Percentiles rank a stretch among this genome's conserved stretches.
Conservation (phyloP, 2,888 invertebrate species). For the Ichneumoninae sp. region DNA sequence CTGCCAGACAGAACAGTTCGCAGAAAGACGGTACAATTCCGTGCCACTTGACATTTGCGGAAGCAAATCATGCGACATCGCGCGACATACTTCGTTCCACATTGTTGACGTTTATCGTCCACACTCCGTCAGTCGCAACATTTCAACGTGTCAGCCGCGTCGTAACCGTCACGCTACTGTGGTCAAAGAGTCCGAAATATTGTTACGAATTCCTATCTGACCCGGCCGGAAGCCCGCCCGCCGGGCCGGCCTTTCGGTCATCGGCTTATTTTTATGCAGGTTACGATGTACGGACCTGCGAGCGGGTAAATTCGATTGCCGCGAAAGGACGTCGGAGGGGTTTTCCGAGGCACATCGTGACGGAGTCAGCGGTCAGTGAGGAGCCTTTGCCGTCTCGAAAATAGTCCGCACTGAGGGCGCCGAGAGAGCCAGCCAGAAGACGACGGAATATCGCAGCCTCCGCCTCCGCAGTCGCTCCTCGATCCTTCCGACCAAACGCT, state of each 20-base stretch:
- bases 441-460: slow-evolving; percentile 4
- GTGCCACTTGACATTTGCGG: too few species aligned
- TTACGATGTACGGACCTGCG: slow-evolving; percentile 40
- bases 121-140: too few species aligned
- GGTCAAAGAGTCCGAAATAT: not conserved
- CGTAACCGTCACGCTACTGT: not conserved
- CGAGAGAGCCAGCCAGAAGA: not conserved
- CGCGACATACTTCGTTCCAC: too few species aligned
- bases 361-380: slow-evolving; percentile 37
- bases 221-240: not conserved
- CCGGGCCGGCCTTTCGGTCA: not conserved
- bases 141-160: too few species aligned
- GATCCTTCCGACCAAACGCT: slow-evolving; percentile 73
- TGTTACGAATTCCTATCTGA: not conserved
- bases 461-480: not conserved
- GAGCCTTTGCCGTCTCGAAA: not conserved
- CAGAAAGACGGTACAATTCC: too few species aligned
- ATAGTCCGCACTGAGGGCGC: not conserved
- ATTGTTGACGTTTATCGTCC: too few species aligned
- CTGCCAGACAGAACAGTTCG: too few species aligned
- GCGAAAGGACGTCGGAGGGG: slow-evolving; percentile 39
- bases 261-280: slow-evolving; percentile 51
- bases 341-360: slow-evolving; percentile 2
- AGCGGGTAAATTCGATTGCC: slow-evolving; percentile 59
- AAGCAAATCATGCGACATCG: too few species aligned